Percentiles rank a stretch among this genome's conserved stretches.
phyloP scores from a whole-genome alignment of 2,113 vertebrate species.

The Miniopterus natalensis region DNA sequence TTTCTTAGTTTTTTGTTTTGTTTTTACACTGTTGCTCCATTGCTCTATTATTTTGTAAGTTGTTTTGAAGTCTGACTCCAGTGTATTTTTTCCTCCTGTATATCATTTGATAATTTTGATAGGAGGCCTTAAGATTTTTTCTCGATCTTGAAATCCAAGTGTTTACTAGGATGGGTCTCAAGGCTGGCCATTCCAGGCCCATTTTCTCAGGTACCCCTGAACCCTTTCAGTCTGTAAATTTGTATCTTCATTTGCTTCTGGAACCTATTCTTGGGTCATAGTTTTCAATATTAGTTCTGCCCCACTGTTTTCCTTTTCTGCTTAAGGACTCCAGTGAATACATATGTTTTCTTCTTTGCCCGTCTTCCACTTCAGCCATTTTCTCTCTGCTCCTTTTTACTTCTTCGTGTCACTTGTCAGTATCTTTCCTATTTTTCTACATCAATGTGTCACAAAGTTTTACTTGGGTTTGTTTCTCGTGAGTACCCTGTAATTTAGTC shows the following conservation, averaged over 20 bases:
- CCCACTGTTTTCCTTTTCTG: background rate
- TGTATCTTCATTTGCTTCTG: conserved; percentile 16
- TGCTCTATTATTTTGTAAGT: background rate
- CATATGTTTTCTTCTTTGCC: background rate
- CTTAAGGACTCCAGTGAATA: background rate
- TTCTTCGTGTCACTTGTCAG: conserved; percentile 21
- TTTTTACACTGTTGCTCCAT: background rate
- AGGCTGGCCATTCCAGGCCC: background rate
- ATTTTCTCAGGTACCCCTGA: background rate
- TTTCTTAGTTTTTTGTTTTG: background rate
- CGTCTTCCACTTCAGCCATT: conserved; percentile 63
- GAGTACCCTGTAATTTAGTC: background rate
- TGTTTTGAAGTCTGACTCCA: background rate
- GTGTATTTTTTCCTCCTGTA: background rate
- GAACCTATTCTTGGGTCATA: background rate
- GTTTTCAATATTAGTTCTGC: background rate
- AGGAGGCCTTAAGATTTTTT: background rate
- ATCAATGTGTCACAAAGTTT: background rate
- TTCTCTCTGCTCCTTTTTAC: conserved; percentile 35
- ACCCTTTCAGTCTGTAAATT: background rate
- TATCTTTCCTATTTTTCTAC: background rate
- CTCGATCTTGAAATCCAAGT: conserved; percentile 8
- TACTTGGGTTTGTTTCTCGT: background rate
- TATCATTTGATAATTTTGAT: conserved; percentile 14
- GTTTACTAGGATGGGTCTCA: background rate